A percentile compares a stretch with the other conserved stretches of the same genome.
phyloP scores from a whole-genome alignment of 2,113 vertebrate genomes.

The Daphoenositta chrysoptera region DNA sequence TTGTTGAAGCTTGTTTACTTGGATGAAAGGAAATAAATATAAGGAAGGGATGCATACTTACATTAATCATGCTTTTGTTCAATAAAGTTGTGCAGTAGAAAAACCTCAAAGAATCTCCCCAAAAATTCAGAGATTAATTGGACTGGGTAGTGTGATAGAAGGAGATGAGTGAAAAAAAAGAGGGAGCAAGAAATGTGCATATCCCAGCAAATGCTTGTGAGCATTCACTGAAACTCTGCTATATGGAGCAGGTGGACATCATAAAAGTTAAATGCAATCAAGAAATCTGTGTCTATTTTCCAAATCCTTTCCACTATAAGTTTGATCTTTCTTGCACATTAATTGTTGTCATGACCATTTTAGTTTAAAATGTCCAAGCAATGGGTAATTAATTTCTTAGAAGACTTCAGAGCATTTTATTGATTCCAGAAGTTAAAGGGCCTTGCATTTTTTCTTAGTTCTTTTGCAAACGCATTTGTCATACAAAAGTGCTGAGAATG shows the following conservation, averaged over 20 bases:
- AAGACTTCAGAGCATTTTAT: not conserved
- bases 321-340: not conserved
- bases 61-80: not conserved
- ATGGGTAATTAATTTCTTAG: not conserved
- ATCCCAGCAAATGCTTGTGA: not conserved
- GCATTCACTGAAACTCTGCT: not conserved
- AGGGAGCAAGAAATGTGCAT: not conserved
- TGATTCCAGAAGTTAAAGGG: not conserved
- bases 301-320: not conserved
- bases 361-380: conserved; percentile 10
- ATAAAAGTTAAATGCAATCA: not conserved
- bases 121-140: not conserved
- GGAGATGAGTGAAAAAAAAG: not conserved
- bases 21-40: not conserved
- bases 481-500: not conserved
- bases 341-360: not conserved
- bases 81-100: not conserved
- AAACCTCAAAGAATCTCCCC: not conserved
- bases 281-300: not conserved
- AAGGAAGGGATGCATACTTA: not conserved
- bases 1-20: not conserved
- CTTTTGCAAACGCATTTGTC: not conserved
- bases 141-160: not conserved
- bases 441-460: not conserved
- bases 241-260: not conserved